A percentile compares a stretch with the other conserved stretches of the same genome.
phyloP scores from a whole-genome alignment of 2,888 invertebrate species.

The Cosmorhoe ocellata region DNA sequence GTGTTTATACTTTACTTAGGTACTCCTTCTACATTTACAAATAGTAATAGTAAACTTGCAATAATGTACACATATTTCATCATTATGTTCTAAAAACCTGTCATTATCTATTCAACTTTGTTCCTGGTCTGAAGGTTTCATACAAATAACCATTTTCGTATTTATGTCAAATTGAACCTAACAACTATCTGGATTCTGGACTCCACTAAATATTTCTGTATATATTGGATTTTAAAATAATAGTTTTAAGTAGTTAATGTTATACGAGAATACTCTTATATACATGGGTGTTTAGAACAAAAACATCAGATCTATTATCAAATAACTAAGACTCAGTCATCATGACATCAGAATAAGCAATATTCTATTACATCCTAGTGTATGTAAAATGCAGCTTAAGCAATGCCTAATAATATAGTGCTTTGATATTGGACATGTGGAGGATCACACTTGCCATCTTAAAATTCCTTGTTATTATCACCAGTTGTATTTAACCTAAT shows the following conservation, averaged over 20 bases:
- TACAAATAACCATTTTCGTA: no score
- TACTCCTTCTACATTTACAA: constrained; percentile 10
- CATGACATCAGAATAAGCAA: constrained; percentile 35
- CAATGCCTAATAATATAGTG: constrained; percentile 34
- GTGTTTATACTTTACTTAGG: constrained; percentile 6
- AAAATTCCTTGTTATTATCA: constrained; percentile 19
- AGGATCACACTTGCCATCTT: constrained; percentile 18
- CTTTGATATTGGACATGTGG: constrained; percentile 27
- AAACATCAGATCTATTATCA: constrained; percentile 28
- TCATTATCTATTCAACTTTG: no score
- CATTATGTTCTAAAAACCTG: neutral
- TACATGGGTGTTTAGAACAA: constrained; percentile 35
- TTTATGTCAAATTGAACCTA: constrained; percentile 6
- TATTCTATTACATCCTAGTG: constrained; percentile 27
- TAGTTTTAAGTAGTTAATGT: constrained; percentile 74
- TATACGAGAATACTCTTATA: constrained; percentile 29
- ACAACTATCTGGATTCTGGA: constrained; percentile 6
- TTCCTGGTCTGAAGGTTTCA: no score
- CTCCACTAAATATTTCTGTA: constrained; percentile 61
- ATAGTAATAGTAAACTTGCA: constrained; percentile 13
- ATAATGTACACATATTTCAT: no score
- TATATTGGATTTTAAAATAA: constrained; percentile 69
- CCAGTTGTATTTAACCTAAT: constrained; percentile 22
- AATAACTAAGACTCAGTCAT: constrained; percentile 24
- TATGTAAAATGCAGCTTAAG: constrained; percentile 37